Percentiles rank a stretch among this genome's conserved stretches.
Evolutionary conservation across 2,888 invertebrate species (phyloP).

Genomic region (Unio delphinus): DNA sequence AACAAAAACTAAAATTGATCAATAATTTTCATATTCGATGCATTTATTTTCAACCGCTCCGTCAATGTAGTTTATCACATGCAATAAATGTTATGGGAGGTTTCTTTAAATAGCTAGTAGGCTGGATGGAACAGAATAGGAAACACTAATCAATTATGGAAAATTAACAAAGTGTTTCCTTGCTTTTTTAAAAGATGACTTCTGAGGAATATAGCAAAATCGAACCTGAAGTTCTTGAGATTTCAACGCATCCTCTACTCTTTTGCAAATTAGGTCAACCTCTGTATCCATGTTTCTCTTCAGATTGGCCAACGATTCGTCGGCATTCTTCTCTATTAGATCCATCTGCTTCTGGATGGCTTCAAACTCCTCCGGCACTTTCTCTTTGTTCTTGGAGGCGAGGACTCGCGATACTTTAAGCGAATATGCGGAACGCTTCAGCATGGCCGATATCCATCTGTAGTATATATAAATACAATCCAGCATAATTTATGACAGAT

Average conservation of each 20-base stretch:
- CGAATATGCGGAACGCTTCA: conserved; percentile 50
- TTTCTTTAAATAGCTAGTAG: no score
- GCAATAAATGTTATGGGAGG: no score
- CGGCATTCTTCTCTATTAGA: conserved; percentile 37
- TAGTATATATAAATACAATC: not conserved
- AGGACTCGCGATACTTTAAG: conserved; percentile 53
- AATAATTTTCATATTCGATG: no score
- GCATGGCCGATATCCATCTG: conserved; percentile 51
- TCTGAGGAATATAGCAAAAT: no score
- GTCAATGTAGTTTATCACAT: no score
- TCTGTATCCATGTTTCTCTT: conserved; percentile 24
- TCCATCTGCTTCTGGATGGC: conserved; percentile 23
- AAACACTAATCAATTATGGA: no score
- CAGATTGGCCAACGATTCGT: conserved; percentile 33
- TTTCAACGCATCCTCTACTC: conserved; percentile 16
- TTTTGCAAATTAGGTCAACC: conserved; percentile 16
- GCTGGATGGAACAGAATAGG: no score
- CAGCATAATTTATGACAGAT: no score
- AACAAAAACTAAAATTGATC: no score
- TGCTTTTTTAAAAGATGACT: no score
- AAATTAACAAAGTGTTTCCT: no score
- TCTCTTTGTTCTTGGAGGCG: conserved; percentile 43
- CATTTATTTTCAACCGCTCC: no score
- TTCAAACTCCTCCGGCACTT: conserved; percentile 37
- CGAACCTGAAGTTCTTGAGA: conserved; percentile 7